Base-by-base conservation (phyloP, 2,797 vertebrate genomes). In the Podargus strigoides region DNA sequence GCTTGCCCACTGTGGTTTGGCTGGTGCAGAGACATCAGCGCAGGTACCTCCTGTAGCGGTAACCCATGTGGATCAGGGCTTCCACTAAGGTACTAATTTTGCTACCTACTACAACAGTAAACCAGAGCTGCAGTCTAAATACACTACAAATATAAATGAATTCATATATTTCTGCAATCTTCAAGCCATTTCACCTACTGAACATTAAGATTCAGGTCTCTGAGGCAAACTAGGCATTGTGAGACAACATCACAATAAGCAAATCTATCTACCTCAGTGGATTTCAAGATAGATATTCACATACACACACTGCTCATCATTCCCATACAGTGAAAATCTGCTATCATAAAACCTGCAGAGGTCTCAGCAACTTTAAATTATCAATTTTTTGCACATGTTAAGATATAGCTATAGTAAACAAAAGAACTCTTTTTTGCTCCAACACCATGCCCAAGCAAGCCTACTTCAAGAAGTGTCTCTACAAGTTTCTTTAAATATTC, bases 381-480 rank as follows among this genome's bases (percentile, higher is more conserved):
- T 23, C 30, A 1, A 32, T 34, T 79, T 83, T 91, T 87, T 69
- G 52, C 24, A 89, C 20, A 34, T 16, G 21, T 47, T 87, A 91
- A 93, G 89, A 94, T 62, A 90, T 12, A 47, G 78, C 21, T 55
- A 79, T 17, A 76, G 58, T 63, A 96, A 97, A 94, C 56, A 81
- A 85, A 93, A 24, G 12, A 73, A 53, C 36, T 85, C 79, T 67
- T 83, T 50, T 76, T 74, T 74, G 70, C 22, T 82, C 66, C 79
- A 87, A 62, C 34, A 93, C 17, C 72, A 72, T 93, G 66, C 26
- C 24, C 28, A 92, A 88, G 42, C 56, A 89, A 95, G 69, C 32
- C 82, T 89, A 83, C 18, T 89, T 79, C 77, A 85, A 83, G 70
- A 95, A 92, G 15, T 18, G 19, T 68, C 89, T 93, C 21, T 73